These are phyloP conservation scores for Montipora cactus DNA, from an alignment of 64 coral and sea anemone genomes.

Conservation along the genomic window DNA sequence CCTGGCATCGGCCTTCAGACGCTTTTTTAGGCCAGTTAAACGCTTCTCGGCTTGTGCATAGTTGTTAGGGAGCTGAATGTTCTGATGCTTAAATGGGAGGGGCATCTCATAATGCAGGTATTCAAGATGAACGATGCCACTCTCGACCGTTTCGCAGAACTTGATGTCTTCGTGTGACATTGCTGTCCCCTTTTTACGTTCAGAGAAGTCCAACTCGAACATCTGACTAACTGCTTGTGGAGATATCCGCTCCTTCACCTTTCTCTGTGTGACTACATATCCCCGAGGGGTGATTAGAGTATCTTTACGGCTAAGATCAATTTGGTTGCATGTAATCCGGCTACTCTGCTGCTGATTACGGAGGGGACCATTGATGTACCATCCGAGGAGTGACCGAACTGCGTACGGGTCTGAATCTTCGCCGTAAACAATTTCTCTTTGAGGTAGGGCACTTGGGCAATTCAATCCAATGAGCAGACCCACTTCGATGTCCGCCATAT, in stretches of 20 bases:
- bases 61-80: too few species aligned
- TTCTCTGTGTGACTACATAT: conserved; percentile 23
- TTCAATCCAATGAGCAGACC: conserved; percentile 81
- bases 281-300: neutral
- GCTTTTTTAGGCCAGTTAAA: too few species aligned
- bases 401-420: too few species aligned
- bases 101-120: conserved; percentile 71
- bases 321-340: conserved; percentile 7
- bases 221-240: neutral
- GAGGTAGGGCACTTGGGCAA: conserved; percentile 62
- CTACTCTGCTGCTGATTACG: neutral
- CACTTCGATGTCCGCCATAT: conserved; percentile 71
- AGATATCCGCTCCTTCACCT: conserved; percentile 40
- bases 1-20: too few species aligned
- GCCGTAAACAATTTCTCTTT: conserved; percentile 72
- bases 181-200: too few species aligned
- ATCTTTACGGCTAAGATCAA: neutral
- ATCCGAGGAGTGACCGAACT: too few species aligned
- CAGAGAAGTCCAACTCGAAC: too few species aligned
- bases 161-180: too few species aligned
- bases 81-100: neutral
- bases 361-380: neutral
- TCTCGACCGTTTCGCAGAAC: too few species aligned
- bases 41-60: too few species aligned
- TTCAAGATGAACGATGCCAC: neutral